Percentiles rank a stretch among this genome's conserved stretches.
phyloP scores from a whole-genome alignment of 92 coral and sea anemone genomes.

The Phenganax stokvisi region DNA sequence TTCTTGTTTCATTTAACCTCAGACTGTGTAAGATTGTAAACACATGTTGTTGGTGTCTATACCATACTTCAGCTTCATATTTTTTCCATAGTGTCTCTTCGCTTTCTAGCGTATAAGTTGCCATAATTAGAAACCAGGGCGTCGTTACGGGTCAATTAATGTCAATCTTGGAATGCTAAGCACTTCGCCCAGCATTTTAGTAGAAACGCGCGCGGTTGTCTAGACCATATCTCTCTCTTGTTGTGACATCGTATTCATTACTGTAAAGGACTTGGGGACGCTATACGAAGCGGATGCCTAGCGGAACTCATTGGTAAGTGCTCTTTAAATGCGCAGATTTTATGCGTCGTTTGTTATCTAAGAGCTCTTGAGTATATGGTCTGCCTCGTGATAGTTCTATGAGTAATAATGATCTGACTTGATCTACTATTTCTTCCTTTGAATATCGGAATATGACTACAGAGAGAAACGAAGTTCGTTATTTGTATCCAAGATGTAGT shows the following conservation, averaged over 20 bases:
- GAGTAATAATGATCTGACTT: background rate
- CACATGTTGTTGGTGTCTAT: conserved; percentile 5
- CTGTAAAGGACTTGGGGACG: background rate
- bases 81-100: too few relatives aligned
- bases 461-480: background rate
- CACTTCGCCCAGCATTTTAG: conserved; percentile 5
- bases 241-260: conserved; percentile 1
- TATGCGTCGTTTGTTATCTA: conserved; percentile 1
- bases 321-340: background rate
- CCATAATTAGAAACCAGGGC: conserved; percentile 15
- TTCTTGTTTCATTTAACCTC: conserved; percentile 22
- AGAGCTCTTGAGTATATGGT: background rate
- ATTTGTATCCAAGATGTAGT: too few relatives aligned
- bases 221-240: background rate
- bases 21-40: conserved; percentile 2
- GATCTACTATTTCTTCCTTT: background rate
- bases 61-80: background rate
- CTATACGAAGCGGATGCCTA: background rate
- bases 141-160: conserved; percentile 43
- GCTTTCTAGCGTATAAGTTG: background rate
- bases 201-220: background rate
- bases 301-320: background rate
- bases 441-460: background rate
- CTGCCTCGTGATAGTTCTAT: background rate
- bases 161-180: conserved; percentile 40